phyloP scores from a whole-genome alignment of 2,797 vertebrate species.

The Sarcoramphus papa region DNA sequence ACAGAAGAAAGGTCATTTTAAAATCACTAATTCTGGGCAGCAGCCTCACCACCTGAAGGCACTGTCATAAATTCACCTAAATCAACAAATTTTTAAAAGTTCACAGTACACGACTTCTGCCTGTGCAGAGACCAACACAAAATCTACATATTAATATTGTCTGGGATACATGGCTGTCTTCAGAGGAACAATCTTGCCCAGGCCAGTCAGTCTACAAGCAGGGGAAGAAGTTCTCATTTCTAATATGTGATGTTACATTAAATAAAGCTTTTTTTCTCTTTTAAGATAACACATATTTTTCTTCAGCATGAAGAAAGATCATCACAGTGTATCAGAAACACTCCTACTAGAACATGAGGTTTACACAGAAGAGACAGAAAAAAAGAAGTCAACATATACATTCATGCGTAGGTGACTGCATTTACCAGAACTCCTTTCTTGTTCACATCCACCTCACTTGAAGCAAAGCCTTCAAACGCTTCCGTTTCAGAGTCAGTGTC shows the following conservation, averaged over 20 bases:
- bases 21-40: background rate
- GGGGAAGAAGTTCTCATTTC: background rate
- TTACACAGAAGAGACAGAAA: background rate
- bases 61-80: background rate
- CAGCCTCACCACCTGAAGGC: background rate
- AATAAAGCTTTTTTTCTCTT: background rate
- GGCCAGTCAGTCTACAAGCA: background rate
- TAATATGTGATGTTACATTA: background rate
- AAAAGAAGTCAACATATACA: background rate
- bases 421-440: constrained; percentile 67
- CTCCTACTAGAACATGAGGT: background rate
- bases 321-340: background rate
- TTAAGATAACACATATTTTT: background rate
- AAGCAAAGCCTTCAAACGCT: constrained; percentile 86
- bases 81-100: background rate
- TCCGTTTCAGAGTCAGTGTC: constrained; percentile 86
- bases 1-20: background rate
- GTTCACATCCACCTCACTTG: constrained; percentile 64
- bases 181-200: background rate
- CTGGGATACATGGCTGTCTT: background rate
- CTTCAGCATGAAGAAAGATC: background rate
- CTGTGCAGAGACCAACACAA: background rate
- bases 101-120: background rate
- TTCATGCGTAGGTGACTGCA: background rate
- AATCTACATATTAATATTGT: background rate